Base-by-base conservation (phyloP, 2,797 vertebrate species). In the Selene dorsalis region DNA sequence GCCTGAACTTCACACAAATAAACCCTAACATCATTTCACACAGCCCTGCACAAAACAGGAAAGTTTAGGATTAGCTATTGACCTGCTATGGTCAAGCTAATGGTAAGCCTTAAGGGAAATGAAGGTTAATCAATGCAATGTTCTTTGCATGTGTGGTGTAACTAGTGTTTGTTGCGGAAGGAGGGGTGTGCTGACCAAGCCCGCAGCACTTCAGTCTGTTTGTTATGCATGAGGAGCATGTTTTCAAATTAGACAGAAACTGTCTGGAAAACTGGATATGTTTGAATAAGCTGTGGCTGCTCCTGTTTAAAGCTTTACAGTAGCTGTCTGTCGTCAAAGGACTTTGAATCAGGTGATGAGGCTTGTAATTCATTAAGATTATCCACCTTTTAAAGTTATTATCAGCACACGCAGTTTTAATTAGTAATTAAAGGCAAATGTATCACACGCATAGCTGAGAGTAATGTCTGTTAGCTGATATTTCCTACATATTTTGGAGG, bases 111-210 rank as follows among this genome's bases (percentile, higher is more conserved):
- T 57, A 9, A 60, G 73, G 80, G 72, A 83, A 87, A 82, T 75
- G 69, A 81, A 83, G 69, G 80, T 74, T 67, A 84, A 80, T 84
- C 53, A 11, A 87, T 84, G 47, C 35, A 41, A 41, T 65, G 63
- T 82, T 70, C 57, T 75, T 81, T 75, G 55, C 18, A 1, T 65
- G 64, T 65, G 64, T 56, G 62, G 14, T 53, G 30, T 62, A 74
- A 43, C 47, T 43, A 2, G 45, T 57, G 48, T 48, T 45, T 69
- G 60, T 68, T 39, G 9, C 1, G 2, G 13, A 52, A 39, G 22
- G 17, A 67, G 52, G 45, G 4, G 64, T 47, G 24, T 75, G 73
- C 76, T 83, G 83, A 87, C 69, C 14, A 38, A 45, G 72, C 73
- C 61, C 22, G 8, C 26, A 63, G 52, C 48, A 10, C 53, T 26